phyloP scores from a whole-genome alignment of 2,797 vertebrate species.

The Enoplosus armatus region DNA sequence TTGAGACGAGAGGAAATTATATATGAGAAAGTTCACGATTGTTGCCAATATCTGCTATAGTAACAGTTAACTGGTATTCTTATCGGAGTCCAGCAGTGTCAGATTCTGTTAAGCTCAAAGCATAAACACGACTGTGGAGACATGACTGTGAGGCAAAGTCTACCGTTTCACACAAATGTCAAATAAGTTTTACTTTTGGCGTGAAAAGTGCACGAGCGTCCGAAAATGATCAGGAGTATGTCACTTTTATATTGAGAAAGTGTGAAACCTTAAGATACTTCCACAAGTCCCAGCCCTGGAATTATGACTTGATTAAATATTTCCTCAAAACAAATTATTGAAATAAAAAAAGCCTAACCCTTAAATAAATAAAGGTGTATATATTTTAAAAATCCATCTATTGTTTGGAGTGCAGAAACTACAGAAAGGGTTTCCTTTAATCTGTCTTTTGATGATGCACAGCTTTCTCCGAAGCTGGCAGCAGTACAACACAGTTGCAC shows the following conservation, averaged over 20 bases:
- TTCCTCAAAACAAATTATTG: not conserved
- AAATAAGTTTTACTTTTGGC: not conserved
- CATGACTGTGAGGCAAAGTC: not conserved
- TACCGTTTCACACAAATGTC: not conserved
- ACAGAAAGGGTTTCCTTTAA: not conserved
- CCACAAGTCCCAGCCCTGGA: not conserved
- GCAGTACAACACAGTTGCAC: conserved; percentile 14
- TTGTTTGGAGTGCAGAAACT: conserved; percentile 1
- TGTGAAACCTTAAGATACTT: not conserved
- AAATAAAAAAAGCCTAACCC: not conserved
- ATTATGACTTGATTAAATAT: not conserved
- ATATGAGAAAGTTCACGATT: not conserved
- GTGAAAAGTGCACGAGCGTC: not conserved
- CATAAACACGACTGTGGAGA: not conserved
- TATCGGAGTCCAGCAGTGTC: not conserved
- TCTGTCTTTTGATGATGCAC: conserved; percentile 1
- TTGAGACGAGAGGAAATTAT: not conserved
- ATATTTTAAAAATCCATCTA: not conserved
- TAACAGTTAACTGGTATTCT: not conserved
- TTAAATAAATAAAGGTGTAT: too few relatives aligned
- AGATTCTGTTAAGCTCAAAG: not conserved
- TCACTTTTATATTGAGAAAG: not conserved
- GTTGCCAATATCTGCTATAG: not conserved
- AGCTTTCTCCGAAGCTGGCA: conserved; percentile 4
- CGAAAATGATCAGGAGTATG: not conserved